A percentile compares a stretch with the other conserved stretches of the same genome.
Conservation (phyloP, 2,888 invertebrate species). For the Drosophila algonquin region DNA sequence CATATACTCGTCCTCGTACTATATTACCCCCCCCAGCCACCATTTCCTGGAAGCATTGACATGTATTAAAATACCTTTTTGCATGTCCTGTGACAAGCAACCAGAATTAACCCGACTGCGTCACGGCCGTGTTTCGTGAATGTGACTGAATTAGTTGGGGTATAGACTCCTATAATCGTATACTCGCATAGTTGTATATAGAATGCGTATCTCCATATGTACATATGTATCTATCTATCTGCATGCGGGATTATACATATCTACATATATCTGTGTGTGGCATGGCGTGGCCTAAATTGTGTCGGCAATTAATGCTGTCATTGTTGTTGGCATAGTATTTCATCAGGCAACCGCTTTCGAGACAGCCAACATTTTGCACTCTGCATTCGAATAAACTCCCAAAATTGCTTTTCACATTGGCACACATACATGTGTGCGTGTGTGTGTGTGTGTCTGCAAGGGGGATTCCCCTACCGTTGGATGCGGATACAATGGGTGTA, state of each 20-base stretch:
- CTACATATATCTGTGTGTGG: background rate
- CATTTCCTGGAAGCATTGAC: slow-evolving; percentile 15
- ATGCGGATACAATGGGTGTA: no score
- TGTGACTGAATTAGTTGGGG: slow-evolving; percentile 13
- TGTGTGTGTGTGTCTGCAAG: no score
- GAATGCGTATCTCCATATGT: background rate
- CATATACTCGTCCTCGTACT: background rate
- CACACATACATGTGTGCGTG: no score
- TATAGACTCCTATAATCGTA: background rate
- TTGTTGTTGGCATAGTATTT: slow-evolving; percentile 30
- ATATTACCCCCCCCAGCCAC: background rate
- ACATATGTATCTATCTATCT: background rate
- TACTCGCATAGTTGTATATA: background rate
- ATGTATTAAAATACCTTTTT: slow-evolving; percentile 39
- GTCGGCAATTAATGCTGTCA: slow-evolving; percentile 39
- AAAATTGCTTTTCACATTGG: no score
- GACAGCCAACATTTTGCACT: no score
- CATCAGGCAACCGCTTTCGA: background rate
- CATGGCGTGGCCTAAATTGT: slow-evolving; percentile 18
- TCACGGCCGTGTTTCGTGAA: slow-evolving; percentile 16
- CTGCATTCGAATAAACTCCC: no score
- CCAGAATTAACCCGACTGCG: slow-evolving; percentile 33
- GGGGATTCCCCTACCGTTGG: no score
- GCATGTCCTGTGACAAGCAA: slow-evolving; percentile 36
- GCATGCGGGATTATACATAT: background rate